phyloP scores from a whole-genome alignment of 2,888 invertebrate genomes.

The Aradus depressus region DNA sequence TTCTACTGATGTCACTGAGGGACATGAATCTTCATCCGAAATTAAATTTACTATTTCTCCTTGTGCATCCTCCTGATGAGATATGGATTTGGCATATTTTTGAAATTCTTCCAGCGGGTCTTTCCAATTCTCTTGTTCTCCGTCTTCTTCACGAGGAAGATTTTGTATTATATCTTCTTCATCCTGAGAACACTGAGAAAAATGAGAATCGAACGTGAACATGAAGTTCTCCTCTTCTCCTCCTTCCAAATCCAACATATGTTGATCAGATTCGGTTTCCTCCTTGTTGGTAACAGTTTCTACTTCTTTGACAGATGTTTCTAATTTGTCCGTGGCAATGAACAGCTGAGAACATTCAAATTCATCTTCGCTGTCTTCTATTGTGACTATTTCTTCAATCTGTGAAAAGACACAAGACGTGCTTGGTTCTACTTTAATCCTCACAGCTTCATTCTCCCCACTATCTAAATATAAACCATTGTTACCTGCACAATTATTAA shows the following conservation, averaged over 20 bases:
- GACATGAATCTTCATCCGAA: too few species aligned
- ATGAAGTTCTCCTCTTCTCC: not conserved
- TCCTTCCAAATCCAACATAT: not conserved
- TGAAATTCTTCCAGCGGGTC: too few species aligned
- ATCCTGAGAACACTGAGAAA: constrained; percentile 14
- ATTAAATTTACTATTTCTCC: too few species aligned
- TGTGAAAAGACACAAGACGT: constrained; percentile 3
- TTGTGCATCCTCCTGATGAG: too few species aligned
- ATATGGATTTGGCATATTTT: too few species aligned
- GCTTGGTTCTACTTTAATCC: too few species aligned
- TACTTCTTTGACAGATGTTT: not conserved
- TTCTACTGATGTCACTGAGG: too few species aligned
- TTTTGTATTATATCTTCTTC: not conserved
- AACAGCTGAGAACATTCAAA: constrained; percentile 7
- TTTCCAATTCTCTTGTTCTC: too few species aligned
- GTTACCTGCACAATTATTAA: too few species aligned
- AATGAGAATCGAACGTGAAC: constrained; percentile 13
- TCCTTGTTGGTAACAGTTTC: not conserved
- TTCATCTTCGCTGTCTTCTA: constrained; percentile 7
- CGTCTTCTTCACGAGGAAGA: not conserved
- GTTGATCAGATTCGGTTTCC: not conserved
- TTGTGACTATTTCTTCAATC: not conserved
- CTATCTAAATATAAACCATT: too few species aligned
- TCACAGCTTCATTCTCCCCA: too few species aligned
- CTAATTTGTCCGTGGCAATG: not conserved